A percentile compares a stretch with the other conserved stretches of the same genome.
phyloP scores from a whole-genome alignment of 2,113 vertebrate genomes.

The Crocuta crocuta region DNA sequence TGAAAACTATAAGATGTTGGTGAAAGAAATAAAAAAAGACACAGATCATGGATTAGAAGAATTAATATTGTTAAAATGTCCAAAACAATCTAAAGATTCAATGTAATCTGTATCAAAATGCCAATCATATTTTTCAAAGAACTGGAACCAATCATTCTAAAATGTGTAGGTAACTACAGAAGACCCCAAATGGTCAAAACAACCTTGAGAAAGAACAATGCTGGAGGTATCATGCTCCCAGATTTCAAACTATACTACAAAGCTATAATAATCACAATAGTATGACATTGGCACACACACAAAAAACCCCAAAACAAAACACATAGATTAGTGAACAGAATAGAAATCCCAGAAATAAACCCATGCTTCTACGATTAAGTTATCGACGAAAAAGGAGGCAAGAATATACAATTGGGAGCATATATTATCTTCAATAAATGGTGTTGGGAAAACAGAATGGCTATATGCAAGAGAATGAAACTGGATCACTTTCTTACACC shows the following conservation, averaged over 20 bases:
- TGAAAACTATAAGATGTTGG: background rate
- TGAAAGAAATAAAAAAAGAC: background rate
- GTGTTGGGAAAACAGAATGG: background rate
- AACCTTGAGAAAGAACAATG: background rate
- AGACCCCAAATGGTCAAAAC: background rate
- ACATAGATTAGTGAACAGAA: background rate
- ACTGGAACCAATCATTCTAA: background rate
- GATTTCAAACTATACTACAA: background rate
- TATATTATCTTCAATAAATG: background rate
- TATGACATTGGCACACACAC: background rate
- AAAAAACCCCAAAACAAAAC: background rate
- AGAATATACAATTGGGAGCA: background rate
- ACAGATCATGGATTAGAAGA: background rate
- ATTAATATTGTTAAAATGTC: background rate
- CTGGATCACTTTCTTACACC: background rate
- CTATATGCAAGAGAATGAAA: background rate
- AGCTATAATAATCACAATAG: background rate
- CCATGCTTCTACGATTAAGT: background rate
- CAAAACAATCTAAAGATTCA: background rate
- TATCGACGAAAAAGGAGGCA: background rate
- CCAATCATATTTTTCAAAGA: background rate
- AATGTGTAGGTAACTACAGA: background rate
- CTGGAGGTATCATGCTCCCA: background rate
- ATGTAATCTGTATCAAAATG: background rate
- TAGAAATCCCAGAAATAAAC: background rate